A percentile compares a stretch with the other conserved stretches of the same genome.
Evolutionary conservation across 2,113 vertebrate genomes (phyloP).

Genomic region (Jaculus jaculus): DNA sequence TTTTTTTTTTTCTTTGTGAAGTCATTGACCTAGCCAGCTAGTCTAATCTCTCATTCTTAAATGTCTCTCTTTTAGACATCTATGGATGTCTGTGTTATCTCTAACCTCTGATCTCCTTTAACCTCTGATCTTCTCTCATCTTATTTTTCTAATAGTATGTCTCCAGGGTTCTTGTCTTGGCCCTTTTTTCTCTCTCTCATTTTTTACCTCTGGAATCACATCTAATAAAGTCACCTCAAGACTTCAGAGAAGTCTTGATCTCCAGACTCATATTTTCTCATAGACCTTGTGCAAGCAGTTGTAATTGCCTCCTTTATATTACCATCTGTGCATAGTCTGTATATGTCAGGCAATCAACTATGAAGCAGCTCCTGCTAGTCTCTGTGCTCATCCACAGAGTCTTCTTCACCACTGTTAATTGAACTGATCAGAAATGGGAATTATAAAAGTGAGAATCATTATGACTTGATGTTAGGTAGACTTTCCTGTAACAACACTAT

Average conservation of each 20-base stretch:
- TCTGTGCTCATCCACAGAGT: not conserved
- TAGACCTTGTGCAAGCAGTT: not conserved
- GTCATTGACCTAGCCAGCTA: not conserved
- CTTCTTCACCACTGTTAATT: not conserved
- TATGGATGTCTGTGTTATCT: not conserved
- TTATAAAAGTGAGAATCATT: not conserved
- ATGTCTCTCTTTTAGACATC: not conserved
- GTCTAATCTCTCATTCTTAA: not conserved
- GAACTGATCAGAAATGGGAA: not conserved
- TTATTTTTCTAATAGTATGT: not conserved
- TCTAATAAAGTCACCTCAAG: not conserved
- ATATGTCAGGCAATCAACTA: rapidly evolving
- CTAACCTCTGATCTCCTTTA: not conserved
- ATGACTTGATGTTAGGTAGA: not conserved
- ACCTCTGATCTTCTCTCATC: not conserved
- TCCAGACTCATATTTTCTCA: not conserved
- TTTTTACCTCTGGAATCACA: not conserved
- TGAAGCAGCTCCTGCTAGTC: too few species aligned
- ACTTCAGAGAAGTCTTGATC: not conserved
- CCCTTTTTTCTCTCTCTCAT: not conserved
- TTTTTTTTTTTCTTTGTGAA: not conserved
- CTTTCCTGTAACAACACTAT: not conserved
- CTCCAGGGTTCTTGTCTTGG: not conserved
- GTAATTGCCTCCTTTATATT: not conserved
- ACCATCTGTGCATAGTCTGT: not conserved